Percentiles rank a stretch among this genome's conserved stretches.
Conservation (phyloP, 2,888 invertebrate genomes). For the Druceiella hillmani region DNA sequence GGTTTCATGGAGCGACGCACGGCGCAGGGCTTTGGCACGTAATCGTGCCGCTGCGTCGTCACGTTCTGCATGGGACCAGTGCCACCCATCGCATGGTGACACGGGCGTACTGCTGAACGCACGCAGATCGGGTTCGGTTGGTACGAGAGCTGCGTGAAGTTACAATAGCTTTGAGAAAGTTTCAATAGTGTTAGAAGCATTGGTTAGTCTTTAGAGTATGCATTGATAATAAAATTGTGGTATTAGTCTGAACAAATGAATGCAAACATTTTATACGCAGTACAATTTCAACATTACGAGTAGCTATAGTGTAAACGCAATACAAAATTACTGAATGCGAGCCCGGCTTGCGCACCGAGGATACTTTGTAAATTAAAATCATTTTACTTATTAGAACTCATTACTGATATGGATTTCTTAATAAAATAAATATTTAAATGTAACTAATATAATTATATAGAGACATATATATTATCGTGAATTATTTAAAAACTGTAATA, state of each 20-base stretch:
- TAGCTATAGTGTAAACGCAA: background rate
- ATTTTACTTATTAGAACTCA: too few species aligned
- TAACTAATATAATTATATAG: too few species aligned
- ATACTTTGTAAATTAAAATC: too few species aligned
- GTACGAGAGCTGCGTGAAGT: conserved; percentile 43
- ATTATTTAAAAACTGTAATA: too few species aligned
- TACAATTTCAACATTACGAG: conserved; percentile 14
- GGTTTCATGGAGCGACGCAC: conserved; percentile 41
- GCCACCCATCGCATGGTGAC: conserved; percentile 56
- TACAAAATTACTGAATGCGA: background rate
- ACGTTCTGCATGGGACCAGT: conserved; percentile 65
- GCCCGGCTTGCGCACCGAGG: background rate
- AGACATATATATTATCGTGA: too few species aligned
- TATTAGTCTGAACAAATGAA: conserved; percentile 15
- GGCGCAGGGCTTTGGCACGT: conserved; percentile 56
- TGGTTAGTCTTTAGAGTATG: background rate
- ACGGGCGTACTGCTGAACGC: conserved; percentile 56
- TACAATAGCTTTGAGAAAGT: background rate
- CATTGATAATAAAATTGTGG: background rate
- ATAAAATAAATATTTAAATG: too few species aligned
- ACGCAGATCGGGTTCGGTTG: conserved; percentile 50
- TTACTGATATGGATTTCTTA: too few species aligned
- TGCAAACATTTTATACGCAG: conserved; percentile 32
- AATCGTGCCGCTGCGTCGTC: conserved; percentile 71
- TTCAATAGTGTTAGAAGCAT: conserved; percentile 1